Percentiles rank a stretch among this genome's conserved stretches.
Conservation (phyloP, 1,140 invertebrate species). For the Drosophila quadrilineata region DNA sequence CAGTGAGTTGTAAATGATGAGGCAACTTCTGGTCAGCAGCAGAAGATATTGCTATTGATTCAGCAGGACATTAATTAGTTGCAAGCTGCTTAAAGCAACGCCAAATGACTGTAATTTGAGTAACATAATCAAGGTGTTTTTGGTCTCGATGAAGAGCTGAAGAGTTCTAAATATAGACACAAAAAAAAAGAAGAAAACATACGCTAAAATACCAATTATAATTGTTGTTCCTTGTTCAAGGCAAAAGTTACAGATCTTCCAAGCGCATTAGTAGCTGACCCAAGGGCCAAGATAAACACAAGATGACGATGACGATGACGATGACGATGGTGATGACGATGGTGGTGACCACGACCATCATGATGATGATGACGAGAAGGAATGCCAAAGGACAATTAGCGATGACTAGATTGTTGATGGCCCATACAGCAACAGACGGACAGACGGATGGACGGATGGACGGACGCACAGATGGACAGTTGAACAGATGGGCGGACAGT, state of each 20-base stretch:
- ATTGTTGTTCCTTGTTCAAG: constrained; percentile 42
- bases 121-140: constrained; percentile 68
- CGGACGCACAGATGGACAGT: no score
- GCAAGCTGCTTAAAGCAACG: constrained; percentile 62
- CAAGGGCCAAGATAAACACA: constrained; percentile 2
- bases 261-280: constrained; percentile 33
- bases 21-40: neutral
- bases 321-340: neutral
- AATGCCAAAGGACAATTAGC: constrained; percentile 78
- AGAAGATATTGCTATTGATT: constrained; percentile 7
- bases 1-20: constrained; percentile 7
- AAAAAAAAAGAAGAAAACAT: no score
- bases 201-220: constrained; percentile 75
- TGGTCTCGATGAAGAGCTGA: no score
- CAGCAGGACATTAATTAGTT: constrained; percentile 34
- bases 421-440: neutral
- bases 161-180: constrained; percentile 71
- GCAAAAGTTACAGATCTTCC: constrained; percentile 48
- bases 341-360: no score
- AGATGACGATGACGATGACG: neutral
- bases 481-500: neutral
- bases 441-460: neutral
- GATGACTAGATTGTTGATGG: constrained; percentile 47
- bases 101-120: constrained; percentile 75
- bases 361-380: constrained; percentile 65